Base-by-base conservation (phyloP, 2,888 invertebrate species). In the Argyra leucocephala region DNA sequence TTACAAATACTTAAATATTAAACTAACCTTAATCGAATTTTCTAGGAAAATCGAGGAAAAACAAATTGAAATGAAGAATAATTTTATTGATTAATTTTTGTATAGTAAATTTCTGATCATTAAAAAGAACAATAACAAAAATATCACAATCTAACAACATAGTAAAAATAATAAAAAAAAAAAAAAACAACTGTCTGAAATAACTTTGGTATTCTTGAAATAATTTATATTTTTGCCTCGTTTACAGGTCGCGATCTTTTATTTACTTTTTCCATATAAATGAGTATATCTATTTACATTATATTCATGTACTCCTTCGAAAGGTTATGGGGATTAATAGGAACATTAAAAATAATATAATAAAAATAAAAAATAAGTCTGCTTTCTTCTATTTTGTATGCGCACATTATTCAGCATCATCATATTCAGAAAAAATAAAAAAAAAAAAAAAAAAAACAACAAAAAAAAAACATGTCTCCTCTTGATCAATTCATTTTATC, bases 161-260 rank as follows among this genome's bases (percentile, higher is more conserved):
- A n/a, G n/a, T n/a, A n/a, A n/a, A n/a, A n/a, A n/a, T n/a, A n/a
- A n/a, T n/a, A n/a, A n/a, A n/a, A n/a, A n/a, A n/a, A n/a, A n/a
- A n/a, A n/a, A n/a, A n/a, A n/a, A n/a, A n/a, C n/a, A n/a, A n/a
- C n/a, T n/a, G n/a, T n/a, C n/a, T n/a, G n/a, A n/a, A n/a, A n/a
- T n/a, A n/a, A 26, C 4, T 26, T 10, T 48, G 15, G 15, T 48
- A 48, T 48, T 48, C 48, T 48, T 48, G n/a, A 48, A 48, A 48
- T 48, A 15, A 48, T 48, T 48, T 48, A 37, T 48, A 48, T 18
- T 48, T 48, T 48, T 48, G 48, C 48, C 48, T 15, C 48, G 48
- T 48, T 48, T 18, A 48, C 48, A 48, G 48, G 48, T 48, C 48
- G 48, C 48, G 48, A 48, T 48, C 48, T 48, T 48, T 31, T 48